These are phyloP conservation scores for Darevskia mixta DNA, from an alignment of 2,797 vertebrate genomes.

Conservation along the genomic window DNA sequence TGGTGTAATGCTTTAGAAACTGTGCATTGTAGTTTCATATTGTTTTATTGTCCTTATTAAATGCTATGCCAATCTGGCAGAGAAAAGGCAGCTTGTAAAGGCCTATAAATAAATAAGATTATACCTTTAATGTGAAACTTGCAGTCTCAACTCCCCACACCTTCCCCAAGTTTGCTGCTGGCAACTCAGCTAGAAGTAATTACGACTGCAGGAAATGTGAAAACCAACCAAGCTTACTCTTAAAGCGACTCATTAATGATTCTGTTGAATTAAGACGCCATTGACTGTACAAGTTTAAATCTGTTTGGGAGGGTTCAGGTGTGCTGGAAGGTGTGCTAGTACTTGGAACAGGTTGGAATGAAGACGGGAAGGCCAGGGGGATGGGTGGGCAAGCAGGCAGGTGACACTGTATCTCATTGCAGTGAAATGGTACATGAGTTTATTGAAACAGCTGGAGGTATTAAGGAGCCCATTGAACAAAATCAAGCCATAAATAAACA, in stretches of 20 bases:
- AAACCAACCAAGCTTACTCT: conserved; percentile 16
- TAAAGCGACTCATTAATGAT: not conserved
- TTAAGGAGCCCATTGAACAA: conserved; percentile 22
- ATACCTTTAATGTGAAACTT: not conserved
- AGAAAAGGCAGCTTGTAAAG: not conserved
- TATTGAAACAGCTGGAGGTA: conserved; percentile 10
- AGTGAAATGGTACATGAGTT: conserved; percentile 7
- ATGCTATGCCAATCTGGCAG: not conserved
- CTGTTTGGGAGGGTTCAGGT: conserved; percentile 27
- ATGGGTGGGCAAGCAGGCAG: not conserved
- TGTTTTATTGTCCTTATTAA: not conserved
- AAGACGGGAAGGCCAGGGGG: not conserved
- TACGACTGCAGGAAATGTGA: conserved; percentile 29
- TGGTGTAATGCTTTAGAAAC: not conserved
- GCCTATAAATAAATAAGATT: not conserved
- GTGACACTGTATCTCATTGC: not conserved
- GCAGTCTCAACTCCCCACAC: not conserved
- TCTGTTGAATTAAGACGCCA: conserved; percentile 30
- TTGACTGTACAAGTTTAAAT: not conserved
- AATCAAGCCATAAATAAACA: conserved; percentile 11
- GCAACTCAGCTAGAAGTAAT: not conserved
- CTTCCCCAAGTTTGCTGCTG: not conserved
- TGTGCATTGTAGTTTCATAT: not conserved
- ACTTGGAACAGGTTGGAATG: not conserved
- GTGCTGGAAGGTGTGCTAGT: not conserved